These are phyloP conservation scores for Echinops telfairi DNA, from an alignment of 2,113 vertebrate species.

Conservation along the genomic window DNA sequence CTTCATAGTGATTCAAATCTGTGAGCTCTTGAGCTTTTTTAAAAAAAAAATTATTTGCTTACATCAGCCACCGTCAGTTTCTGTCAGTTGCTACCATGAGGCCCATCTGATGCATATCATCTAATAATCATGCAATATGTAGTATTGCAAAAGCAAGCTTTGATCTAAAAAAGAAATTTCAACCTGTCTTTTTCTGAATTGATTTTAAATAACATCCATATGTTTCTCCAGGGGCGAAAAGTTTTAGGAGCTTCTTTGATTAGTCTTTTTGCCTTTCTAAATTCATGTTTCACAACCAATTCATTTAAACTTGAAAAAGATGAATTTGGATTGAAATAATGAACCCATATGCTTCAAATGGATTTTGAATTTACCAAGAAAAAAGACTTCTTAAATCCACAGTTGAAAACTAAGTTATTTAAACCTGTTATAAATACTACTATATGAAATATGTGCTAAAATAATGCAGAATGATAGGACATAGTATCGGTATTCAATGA, in stretches of 20 bases:
- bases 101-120: background rate
- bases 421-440: constrained; percentile 1
- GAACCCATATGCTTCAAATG: constrained; percentile 72
- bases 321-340: constrained; percentile 77
- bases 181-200: constrained; percentile 73
- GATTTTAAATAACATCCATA: constrained; percentile 81
- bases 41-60: constrained; percentile 40
- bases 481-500: background rate
- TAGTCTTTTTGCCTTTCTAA: constrained; percentile 78
- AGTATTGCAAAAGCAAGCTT: constrained; percentile 43
- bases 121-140: constrained; percentile 39
- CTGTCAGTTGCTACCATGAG: background rate
- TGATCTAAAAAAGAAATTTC: constrained; percentile 75
- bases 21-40: background rate
- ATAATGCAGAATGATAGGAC: too few species aligned
- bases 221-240: constrained; percentile 69
- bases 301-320: constrained; percentile 75
- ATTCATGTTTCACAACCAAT: constrained; percentile 78
- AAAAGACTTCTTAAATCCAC: constrained; percentile 51
- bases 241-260: constrained; percentile 74
- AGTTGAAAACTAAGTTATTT: constrained; percentile 36
- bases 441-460: too few species aligned
- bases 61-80: background rate
- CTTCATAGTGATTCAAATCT: background rate
- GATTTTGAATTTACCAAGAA: constrained; percentile 61